Evolutionary conservation across 2,888 invertebrate species (phyloP), one percentile per base, ranked within the genome.

Genomic region (Drosophila peninsularis): DNA sequence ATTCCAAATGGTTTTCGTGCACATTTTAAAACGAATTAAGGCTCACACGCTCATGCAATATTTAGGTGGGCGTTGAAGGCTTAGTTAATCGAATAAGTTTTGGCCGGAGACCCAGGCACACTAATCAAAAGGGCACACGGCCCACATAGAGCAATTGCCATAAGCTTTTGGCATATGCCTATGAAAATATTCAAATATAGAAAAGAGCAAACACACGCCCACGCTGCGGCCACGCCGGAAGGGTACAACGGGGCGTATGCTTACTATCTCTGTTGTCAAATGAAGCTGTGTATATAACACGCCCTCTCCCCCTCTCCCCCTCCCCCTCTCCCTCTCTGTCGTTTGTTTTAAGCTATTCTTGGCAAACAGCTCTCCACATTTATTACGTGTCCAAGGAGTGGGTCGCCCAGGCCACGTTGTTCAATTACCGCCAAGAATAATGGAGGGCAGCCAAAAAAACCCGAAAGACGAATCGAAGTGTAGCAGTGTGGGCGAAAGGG

Each of bases 391-490:
- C 75, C 71, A 62, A 67, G 71, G 66, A 74, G 65, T 57, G 64
- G 60, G 78, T 65, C 64, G 75, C 17, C 44, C 75, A 56, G 78
- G 76, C 73, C 75, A 85, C 78, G 88, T 79, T 86, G 85, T 87
- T 89, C 86, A 86, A 86, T 86, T 86, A 87, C 89, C 82, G 85
- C 89, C 85, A 87, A 89, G 80, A 89, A 80, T 71, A 88, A 88
- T 87, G 82, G 85, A 66, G 61, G 66, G 49, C 75, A 65, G 71
- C 71, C 67, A 61, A 70, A 54, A 21, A 19, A 1, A 60, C 63
- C 64, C 58, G 41, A 64, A 80, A 71, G 62, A 71, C 71, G 63
- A 82, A 63, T 63, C 64, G 72, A 72, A 85, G 75, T 77, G 5
- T 32, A 69, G 72, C 73, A 78, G 68, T 49, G 69, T 72, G 45